Evolutionary conservation across 53 echinoderm and acorn worm genomes (phyloP), one percentile per base, ranked within the genome.

Genomic region (Holothuria leucospilota): DNA sequence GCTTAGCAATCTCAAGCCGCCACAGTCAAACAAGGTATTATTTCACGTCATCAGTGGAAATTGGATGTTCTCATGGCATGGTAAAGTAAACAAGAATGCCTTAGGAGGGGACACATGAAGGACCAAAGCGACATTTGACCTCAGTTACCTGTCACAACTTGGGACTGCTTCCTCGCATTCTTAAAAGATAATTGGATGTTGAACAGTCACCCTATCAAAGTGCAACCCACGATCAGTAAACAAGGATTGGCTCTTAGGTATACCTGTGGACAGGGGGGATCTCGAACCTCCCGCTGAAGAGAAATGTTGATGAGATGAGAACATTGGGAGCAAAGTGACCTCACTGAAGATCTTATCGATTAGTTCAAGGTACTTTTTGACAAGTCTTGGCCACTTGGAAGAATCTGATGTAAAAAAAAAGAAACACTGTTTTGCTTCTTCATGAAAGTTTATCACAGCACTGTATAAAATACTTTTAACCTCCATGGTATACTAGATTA

Each of bases 51-150:
- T 26, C n/a, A 52, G 24, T 25, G 75, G 75, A 75, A 75, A 49
- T 75, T 42, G 52, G 27, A 49, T 42, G 46, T 75, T 75, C 75
- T 75, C 75, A 52, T 75, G 51, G 75, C 51, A 49, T 75, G 75
- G 75, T 75, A 52, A 75, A 75, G 39, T 75, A 75, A 75, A 75
- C 75, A 75, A 75, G 6, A 12, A 51, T 75, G 27, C 75, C 75
- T 20, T 75, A 75, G 75, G 75, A 75, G 75, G 75, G 51, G 75
- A 75, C 52, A 75, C 75, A 75, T 75, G 75, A 75, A 49, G 75
- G 75, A 75, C 75, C 75, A 75, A 75, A 15, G 75, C 16, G 75
- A 75, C 51, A 75, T 75, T 75, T 75, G 75, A 75, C 51, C 75
- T 75, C 27, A 51, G 21, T 23, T 75, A 49, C 46, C 75, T 75